Evolutionary conservation across 2,888 invertebrate genomes (phyloP), one percentile per base, ranked within the genome.

Genomic region (Hypomecis atomaria): DNA sequence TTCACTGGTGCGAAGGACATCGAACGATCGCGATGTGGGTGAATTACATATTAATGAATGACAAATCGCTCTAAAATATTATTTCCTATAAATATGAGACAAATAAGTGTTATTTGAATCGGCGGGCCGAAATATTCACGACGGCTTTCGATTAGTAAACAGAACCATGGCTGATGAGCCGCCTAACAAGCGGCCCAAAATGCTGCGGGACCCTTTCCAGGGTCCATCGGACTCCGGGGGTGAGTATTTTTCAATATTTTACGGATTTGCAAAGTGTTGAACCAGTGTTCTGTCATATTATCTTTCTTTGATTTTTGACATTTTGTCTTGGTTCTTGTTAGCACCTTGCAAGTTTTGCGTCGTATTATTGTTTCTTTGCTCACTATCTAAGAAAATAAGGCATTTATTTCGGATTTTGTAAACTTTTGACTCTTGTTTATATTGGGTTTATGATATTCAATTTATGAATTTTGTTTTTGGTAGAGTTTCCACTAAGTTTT

Each of bases 161-260:
- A 94, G 94, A 93, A 93, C 94, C 93, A 98, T 98, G 98, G 97
- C 97, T 94, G 98, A 98, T 94, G 98, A 98, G 94, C 98, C 98
- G 95, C 98, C 98, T 92, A 97, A 96, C 89, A 98, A 98, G 96
- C 96, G 98, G 95, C 96, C 96, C 88, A 98, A 98, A 94, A 96
- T 98, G 93, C 95, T 98, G 90, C 93, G 94, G 86, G 96, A 96
- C 94, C 95, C 96, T 87, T 96, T 96, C 90, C 96, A 96, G 94
- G 95, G 96, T 87, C 95, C 96, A 81, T 95, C 96, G 78, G 96
- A 96, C 90, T 94, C 96, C 81, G 95, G 96, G 88, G 96, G 96
- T 96, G 92, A 95, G 95, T 92, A 85, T 82, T 85, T 86, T 86
- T 80, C 78, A 79, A 72, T 84, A 86, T 87, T 87, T 84, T 76